Conservation (phyloP, 2,888 invertebrate genomes). For the Argynnis bischoffii region DNA sequence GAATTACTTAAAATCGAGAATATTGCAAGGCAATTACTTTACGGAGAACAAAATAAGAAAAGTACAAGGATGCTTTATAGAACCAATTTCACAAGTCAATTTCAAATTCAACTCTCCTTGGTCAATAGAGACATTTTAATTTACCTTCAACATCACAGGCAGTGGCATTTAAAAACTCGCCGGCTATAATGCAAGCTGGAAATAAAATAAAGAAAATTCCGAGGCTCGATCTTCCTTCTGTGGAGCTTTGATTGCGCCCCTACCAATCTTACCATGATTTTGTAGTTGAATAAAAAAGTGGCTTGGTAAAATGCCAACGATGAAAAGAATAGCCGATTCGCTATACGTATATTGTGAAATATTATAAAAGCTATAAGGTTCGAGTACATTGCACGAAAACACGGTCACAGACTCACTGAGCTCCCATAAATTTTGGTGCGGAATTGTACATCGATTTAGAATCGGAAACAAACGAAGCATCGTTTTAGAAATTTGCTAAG, state of each 20-base stretch:
- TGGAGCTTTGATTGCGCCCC: slow-evolving; percentile 72
- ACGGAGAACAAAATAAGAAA: slow-evolving; percentile 29
- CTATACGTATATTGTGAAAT: slow-evolving; percentile 54
- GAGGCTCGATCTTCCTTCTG: slow-evolving; percentile 62
- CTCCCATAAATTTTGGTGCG: slow-evolving; percentile 23
- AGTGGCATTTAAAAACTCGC: slow-evolving; percentile 56
- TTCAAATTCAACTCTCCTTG: slow-evolving; percentile 38
- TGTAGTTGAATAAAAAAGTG: slow-evolving; percentile 72
- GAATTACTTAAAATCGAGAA: slow-evolving; percentile 18
- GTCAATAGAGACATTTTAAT: slow-evolving; percentile 44
- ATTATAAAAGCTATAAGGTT: slow-evolving; percentile 58
- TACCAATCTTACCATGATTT: slow-evolving; percentile 56
- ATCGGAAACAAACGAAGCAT: slow-evolving; percentile 23
- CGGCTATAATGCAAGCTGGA: slow-evolving; percentile 56
- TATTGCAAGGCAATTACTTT: slow-evolving; percentile 21
- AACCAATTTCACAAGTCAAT: slow-evolving; percentile 37
- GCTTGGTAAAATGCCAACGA: slow-evolving; percentile 75
- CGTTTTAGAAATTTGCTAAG: slow-evolving; percentile 4
- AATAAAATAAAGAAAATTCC: slow-evolving; percentile 60
- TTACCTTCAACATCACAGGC: slow-evolving; percentile 48
- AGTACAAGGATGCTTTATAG: slow-evolving; percentile 32
- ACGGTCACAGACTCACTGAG: slow-evolving; percentile 20
- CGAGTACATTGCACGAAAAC: slow-evolving; percentile 46
- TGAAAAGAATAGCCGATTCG: slow-evolving; percentile 67
- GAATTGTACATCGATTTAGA: slow-evolving; percentile 22